These are phyloP conservation scores for Operophtera brumata DNA, from an alignment of 2,888 invertebrate genomes.

Conservation along the genomic window DNA sequence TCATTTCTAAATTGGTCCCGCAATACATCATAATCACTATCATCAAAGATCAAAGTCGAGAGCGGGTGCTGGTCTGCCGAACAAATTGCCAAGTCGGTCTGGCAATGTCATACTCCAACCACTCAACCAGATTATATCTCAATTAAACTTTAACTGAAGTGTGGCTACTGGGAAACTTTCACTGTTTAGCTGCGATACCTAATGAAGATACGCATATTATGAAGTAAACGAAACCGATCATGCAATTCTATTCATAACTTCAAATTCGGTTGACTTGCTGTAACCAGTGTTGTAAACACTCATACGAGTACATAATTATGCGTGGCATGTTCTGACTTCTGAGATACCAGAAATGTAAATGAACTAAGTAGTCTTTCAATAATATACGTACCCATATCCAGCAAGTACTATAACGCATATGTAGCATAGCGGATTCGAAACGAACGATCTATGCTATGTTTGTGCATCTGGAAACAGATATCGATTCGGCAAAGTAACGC, in stretches of 20 bases:
- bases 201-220: constrained; percentile 30
- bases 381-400: neutral
- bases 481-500: constrained; percentile 54
- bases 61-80: constrained; percentile 39
- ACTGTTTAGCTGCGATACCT: constrained; percentile 47
- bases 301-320: constrained; percentile 4
- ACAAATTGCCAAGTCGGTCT: constrained; percentile 62
- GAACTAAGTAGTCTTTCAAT: neutral
- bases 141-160: constrained; percentile 59
- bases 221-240: constrained; percentile 15
- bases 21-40: constrained; percentile 45
- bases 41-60: constrained; percentile 57
- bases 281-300: constrained; percentile 6
- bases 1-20: constrained; percentile 44
- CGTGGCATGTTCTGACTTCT: constrained; percentile 3
- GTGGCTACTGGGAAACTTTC: constrained; percentile 52
- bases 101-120: constrained; percentile 48
- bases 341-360: constrained; percentile 4
- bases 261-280: constrained; percentile 7
- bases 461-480: constrained; percentile 26
- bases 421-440: constrained; percentile 3
- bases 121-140: constrained; percentile 53
- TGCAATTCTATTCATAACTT: constrained; percentile 8
- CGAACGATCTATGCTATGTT: neutral
- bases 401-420: neutral